A percentile compares a stretch with the other conserved stretches of the same genome.
Evolutionary conservation across 2,797 vertebrate species (phyloP).

Genomic region (Knipowitschia caucasica): DNA sequence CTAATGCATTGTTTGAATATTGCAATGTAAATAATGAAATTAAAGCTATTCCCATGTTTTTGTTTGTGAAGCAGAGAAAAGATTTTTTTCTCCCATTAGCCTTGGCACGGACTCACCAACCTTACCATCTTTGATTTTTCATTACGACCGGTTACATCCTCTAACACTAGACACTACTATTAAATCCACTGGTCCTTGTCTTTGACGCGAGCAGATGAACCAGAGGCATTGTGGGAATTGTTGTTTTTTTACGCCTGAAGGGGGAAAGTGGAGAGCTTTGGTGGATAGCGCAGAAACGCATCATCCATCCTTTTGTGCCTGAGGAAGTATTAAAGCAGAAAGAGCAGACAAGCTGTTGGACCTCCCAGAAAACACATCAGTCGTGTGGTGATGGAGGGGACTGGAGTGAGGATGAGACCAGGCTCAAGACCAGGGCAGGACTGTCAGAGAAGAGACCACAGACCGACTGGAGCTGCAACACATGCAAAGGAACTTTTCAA

Average conservation of each 20-base stretch:
- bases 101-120: conserved; percentile 3
- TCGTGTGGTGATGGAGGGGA: conserved; percentile 35
- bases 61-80: not conserved
- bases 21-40: no score
- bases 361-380: conserved; percentile 22
- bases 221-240: conserved; percentile 40
- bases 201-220: conserved; percentile 37
- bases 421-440: no score
- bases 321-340: conserved; percentile 30
- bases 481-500: no score
- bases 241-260: conserved; percentile 37
- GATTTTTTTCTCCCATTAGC: not conserved
- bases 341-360: conserved; percentile 35
- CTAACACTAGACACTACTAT: conserved; percentile 25
- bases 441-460: no score
- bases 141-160: conserved; percentile 15
- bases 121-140: conserved; percentile 19
- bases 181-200: conserved; percentile 28
- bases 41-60: not conserved
- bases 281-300: conserved; percentile 31
- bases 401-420: not conserved
- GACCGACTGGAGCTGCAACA: no score
- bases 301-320: conserved; percentile 31
- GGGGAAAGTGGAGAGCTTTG: conserved; percentile 24
- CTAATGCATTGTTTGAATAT: no score